A percentile compares a stretch with the other conserved stretches of the same genome.
These are phyloP conservation scores for Kryptopterus vitreolus DNA, from an alignment of 2,797 vertebrate species.

Conservation along the genomic window DNA sequence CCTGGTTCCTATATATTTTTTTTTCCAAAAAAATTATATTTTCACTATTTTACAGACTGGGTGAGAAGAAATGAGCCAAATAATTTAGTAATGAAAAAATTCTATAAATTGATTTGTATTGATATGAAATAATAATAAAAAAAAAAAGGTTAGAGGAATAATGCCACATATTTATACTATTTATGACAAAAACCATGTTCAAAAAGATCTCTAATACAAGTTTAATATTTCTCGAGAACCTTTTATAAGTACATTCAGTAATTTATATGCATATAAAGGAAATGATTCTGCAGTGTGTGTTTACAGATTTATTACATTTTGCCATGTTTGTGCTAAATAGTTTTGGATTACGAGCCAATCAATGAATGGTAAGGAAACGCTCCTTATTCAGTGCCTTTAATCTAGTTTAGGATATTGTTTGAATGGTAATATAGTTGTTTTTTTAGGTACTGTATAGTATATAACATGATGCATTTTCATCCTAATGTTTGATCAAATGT, in stretches of 20 bases:
- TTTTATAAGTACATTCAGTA: background rate
- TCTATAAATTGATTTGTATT: background rate
- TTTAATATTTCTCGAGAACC: background rate
- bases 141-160: background rate
- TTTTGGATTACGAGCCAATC: constrained; percentile 21
- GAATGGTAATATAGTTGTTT: constrained; percentile 32
- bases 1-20: background rate
- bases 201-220: background rate
- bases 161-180: constrained; percentile 4
- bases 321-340: constrained; percentile 12
- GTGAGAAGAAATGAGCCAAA: background rate
- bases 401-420: constrained; percentile 29
- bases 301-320: constrained; percentile 32
- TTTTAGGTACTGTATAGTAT: constrained; percentile 17
- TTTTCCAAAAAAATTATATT: background rate
- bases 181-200: constrained; percentile 8
- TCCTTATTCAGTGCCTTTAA: constrained; percentile 48
- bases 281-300: background rate
- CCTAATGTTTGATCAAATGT: constrained; percentile 10
- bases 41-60: background rate
- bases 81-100: background rate
- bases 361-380: constrained; percentile 15
- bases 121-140: no score
- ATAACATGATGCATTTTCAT: constrained; percentile 23
- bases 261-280: constrained; percentile 16